A percentile compares a stretch with the other conserved stretches of the same genome.
These are phyloP conservation scores for Malurus alboscapulatus DNA, from an alignment of 2,113 vertebrate genomes.

Conservation along the genomic window DNA sequence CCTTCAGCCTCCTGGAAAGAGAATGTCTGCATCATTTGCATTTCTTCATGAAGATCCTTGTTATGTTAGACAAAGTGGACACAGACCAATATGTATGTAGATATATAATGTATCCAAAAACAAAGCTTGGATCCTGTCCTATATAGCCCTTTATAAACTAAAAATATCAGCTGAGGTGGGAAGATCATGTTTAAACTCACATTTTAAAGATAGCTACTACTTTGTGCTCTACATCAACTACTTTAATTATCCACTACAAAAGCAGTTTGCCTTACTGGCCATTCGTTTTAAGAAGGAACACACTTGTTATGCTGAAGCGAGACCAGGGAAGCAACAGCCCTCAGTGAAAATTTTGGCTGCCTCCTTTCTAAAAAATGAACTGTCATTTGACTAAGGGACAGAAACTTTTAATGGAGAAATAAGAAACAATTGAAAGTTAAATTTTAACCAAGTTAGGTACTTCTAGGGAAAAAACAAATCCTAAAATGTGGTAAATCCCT, in stretches of 20 bases:
- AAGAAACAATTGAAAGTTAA: neutral
- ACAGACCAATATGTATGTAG: accelerated
- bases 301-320: neutral
- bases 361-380: neutral
- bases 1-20: neutral
- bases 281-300: neutral
- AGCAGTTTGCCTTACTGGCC: neutral
- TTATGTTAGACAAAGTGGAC: neutral
- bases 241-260: neutral
- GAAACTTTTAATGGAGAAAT: neutral
- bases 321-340: neutral
- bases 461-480: neutral
- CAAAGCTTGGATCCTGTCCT: neutral
- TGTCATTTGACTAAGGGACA: neutral
- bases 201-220: neutral
- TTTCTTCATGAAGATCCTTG: neutral
- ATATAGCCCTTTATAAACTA: neutral
- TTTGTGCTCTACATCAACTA: neutral
- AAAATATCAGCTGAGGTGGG: neutral
- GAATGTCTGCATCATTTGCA: neutral
- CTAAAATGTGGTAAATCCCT: neutral
- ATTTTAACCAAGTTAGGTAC: neutral
- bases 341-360: neutral
- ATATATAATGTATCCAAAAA: neutral
- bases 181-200: neutral